Evolutionary conservation across 2,888 invertebrate species (phyloP).

Genomic region (Punctoribates punctum): DNA sequence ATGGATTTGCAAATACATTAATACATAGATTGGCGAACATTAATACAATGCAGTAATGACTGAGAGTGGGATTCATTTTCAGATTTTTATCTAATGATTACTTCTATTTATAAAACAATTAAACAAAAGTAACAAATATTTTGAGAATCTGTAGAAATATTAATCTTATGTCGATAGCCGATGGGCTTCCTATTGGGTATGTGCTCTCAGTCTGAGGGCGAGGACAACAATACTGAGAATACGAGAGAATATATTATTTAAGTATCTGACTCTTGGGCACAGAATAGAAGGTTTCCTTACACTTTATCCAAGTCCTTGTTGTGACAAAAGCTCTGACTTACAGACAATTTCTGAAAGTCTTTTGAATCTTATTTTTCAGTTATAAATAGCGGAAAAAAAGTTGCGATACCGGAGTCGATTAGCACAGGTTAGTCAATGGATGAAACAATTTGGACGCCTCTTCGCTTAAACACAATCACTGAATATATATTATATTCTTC

Average conservation of each 20-base stretch:
- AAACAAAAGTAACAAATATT: neutral
- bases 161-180: too few species aligned
- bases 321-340: neutral
- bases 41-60: neutral
- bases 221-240: neutral
- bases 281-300: neutral
- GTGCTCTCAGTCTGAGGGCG: too few species aligned
- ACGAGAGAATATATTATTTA: neutral
- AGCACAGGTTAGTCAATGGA: neutral
- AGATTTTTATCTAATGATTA: neutral
- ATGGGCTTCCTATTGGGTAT: too few species aligned
- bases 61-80: neutral
- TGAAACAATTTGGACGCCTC: slow-evolving; percentile 24
- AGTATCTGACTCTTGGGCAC: neutral
- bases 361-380: neutral
- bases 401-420: neutral
- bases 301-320: neutral
- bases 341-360: neutral
- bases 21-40: slow-evolving; percentile 7
- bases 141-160: neutral
- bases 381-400: neutral
- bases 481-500: neutral
- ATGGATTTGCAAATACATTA: slow-evolving; percentile 31
- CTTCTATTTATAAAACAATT: neutral
- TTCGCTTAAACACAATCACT: slow-evolving; percentile 29